Conservation (phyloP, 2,888 invertebrate species). For the Conops quadrifasciatus region DNA sequence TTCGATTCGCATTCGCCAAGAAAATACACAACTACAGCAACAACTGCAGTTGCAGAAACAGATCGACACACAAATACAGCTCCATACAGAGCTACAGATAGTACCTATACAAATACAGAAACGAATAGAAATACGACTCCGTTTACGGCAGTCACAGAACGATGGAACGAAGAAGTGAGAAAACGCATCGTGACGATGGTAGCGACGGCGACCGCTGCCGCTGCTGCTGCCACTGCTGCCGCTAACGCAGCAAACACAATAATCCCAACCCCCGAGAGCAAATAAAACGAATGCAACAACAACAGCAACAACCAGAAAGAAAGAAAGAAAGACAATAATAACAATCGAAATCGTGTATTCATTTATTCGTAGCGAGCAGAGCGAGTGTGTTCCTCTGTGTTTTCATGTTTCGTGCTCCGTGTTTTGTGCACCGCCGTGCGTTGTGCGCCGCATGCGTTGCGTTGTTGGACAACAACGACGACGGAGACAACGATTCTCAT, state of each 20-base stretch:
- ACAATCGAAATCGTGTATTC: slow-evolving; percentile 6
- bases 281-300: slow-evolving; percentile 18
- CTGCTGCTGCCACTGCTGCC: slow-evolving; percentile 32
- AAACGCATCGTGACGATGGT: not conserved
- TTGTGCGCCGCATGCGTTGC: not conserved
- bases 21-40: slow-evolving; percentile 17
- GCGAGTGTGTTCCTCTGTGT: not conserved
- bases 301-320: slow-evolving; percentile 15
- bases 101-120: slow-evolving; percentile 32
- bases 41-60: slow-evolving; percentile 41
- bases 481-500: slow-evolving; percentile 50
- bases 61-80: slow-evolving; percentile 23
- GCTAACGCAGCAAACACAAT: not conserved
- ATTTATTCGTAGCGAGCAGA: not conserved
- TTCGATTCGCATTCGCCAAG: slow-evolving; percentile 43
- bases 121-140: slow-evolving; percentile 24
- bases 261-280: not conserved
- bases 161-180: slow-evolving; percentile 1
- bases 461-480: not conserved
- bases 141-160: slow-evolving; percentile 32
- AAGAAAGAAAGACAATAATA: not conserved
- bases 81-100: no score
- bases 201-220: slow-evolving; percentile 6
- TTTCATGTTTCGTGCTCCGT: slow-evolving; percentile 12
- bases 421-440: not conserved